A percentile compares a stretch with the other conserved stretches of the same genome.
Evolutionary conservation across 2,113 vertebrate species (phyloP).

Genomic region (Tricholaema leucomelas): DNA sequence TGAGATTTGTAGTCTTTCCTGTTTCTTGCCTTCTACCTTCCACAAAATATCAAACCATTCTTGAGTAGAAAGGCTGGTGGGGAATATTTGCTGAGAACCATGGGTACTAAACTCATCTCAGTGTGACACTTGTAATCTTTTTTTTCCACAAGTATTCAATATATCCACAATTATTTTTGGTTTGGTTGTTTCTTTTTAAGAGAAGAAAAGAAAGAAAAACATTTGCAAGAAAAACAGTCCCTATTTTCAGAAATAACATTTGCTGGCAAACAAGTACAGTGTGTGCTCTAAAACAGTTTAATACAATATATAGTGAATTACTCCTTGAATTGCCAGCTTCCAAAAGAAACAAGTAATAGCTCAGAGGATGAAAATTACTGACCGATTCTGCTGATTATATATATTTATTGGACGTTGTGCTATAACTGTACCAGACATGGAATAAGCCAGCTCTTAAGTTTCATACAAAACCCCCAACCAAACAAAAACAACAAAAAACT

Average conservation of each 20-base stretch:
- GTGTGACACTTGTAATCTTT: not conserved
- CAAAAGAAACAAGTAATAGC: conserved; percentile 72
- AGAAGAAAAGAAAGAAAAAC: conserved; percentile 39
- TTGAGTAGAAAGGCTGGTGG: not conserved
- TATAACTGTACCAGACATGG: conserved; percentile 51
- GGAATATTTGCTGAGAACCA: not conserved
- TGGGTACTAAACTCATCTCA: conserved; percentile 1
- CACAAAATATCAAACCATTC: not conserved
- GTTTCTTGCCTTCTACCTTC: not conserved
- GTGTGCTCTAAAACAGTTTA: conserved; percentile 69
- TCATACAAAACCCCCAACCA: not conserved
- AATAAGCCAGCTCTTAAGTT: conserved; percentile 68
- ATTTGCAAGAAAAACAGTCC: conserved; percentile 40
- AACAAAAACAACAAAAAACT: not conserved
- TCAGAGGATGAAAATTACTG: conserved; percentile 75
- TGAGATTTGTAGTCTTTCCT: not conserved
- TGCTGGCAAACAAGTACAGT: conserved; percentile 64
- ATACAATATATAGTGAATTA: conserved; percentile 72
- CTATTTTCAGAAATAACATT: conserved; percentile 66
- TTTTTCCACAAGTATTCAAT: conserved; percentile 9
- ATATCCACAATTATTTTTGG: not conserved
- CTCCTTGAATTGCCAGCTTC: conserved; percentile 70
- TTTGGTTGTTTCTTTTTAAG: not conserved
- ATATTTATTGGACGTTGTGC: conserved; percentile 71
- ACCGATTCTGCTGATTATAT: conserved; percentile 77